phyloP scores from a whole-genome alignment of 2,888 invertebrate species.

The Antitype chi region DNA sequence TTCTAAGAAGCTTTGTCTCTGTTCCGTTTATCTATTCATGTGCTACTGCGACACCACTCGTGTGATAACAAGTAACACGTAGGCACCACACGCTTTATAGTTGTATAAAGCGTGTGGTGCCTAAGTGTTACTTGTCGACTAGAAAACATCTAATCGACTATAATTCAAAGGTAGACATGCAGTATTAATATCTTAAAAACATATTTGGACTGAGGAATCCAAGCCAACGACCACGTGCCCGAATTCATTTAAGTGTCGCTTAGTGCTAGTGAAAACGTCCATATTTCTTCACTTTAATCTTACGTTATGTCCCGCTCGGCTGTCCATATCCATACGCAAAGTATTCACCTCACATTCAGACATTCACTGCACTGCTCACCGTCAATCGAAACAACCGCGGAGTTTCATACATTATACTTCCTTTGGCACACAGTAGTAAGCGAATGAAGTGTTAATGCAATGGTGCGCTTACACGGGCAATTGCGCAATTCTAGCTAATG shows the following conservation, averaged over 20 bases:
- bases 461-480: neutral
- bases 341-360: neutral
- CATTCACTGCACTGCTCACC: neutral
- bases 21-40: no score
- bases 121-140: no score
- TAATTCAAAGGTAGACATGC: neutral
- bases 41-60: neutral
- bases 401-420: neutral
- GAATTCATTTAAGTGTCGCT: neutral
- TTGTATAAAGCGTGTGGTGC: no score
- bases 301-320: neutral
- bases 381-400: neutral
- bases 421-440: slow-evolving; percentile 8
- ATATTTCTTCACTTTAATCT: neutral
- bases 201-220: neutral
- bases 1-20: no score
- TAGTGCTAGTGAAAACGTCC: neutral
- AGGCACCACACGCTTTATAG: neutral
- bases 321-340: neutral
- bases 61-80: no score
- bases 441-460: neutral
- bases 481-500: neutral
- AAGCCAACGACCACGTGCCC: neutral
- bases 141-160: neutral
- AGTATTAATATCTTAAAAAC: no score